Conservation (phyloP, 1,140 invertebrate species). For the Helicorthomorpha holstii region DNA sequence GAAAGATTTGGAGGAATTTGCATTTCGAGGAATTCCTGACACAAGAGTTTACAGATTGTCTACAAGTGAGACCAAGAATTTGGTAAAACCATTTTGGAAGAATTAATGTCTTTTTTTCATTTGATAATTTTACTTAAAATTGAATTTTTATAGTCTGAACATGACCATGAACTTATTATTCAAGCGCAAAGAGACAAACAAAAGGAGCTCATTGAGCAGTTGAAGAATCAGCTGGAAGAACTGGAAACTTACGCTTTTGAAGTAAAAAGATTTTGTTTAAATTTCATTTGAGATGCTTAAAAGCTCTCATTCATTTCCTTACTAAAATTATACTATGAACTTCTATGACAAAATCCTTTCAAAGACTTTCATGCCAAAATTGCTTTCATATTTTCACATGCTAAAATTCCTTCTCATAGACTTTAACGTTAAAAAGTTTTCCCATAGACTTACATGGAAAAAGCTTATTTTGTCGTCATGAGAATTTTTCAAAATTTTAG, state of each 20-base stretch:
- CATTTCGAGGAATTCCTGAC: conserved; percentile 76
- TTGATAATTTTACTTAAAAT: conserved; percentile 5
- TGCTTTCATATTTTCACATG: too few species aligned
- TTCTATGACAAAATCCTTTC: too few species aligned
- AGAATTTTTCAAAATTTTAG: too few species aligned
- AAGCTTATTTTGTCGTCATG: too few species aligned
- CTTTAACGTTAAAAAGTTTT: too few species aligned
- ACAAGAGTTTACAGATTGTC: conserved; percentile 16
- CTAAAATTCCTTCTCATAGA: too few species aligned
- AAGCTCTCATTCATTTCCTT: too few species aligned
- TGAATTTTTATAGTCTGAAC: conserved; percentile 29
- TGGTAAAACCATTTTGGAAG: conserved; percentile 1
- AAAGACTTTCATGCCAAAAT: too few species aligned
- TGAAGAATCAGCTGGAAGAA: conserved; percentile 84
- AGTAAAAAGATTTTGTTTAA: conserved; percentile 17
- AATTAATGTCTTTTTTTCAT: background rate
- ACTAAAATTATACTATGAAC: too few species aligned
- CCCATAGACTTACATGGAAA: too few species aligned
- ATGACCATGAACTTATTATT: conserved; percentile 44
- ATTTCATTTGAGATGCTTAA: too few species aligned
- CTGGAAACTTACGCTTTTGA: conserved; percentile 88
- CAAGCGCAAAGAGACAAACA: conserved; percentile 48
- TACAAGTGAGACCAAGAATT: conserved; percentile 3
- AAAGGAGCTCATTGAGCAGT: conserved; percentile 67
- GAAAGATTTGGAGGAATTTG: conserved; percentile 92